Conservation (phyloP, 64 coral and sea anemone species). For the Dendronephthya gigantea region DNA sequence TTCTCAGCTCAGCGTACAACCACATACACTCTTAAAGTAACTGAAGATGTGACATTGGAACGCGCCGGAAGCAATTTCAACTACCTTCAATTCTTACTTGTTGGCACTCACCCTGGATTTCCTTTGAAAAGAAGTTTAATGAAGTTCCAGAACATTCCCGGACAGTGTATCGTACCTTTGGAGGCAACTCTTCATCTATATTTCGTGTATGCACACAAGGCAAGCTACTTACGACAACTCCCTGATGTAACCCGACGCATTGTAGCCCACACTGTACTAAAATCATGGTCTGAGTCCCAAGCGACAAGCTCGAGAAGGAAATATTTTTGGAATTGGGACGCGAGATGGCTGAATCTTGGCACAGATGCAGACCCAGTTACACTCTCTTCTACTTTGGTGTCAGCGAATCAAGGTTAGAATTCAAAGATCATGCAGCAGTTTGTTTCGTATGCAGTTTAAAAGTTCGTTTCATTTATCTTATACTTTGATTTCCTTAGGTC, state of each 20-base stretch:
- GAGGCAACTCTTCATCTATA: conserved; percentile 60
- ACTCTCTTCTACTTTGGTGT: background rate
- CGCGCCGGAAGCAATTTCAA: background rate
- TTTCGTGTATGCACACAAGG: conserved; percentile 51
- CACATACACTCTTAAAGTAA: too few species aligned
- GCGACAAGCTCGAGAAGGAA: background rate
- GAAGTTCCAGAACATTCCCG: conserved; percentile 39
- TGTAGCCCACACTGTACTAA: background rate
- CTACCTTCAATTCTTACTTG: background rate
- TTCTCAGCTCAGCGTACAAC: too few species aligned
- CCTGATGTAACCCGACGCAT: background rate
- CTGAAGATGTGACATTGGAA: conserved; percentile 38
- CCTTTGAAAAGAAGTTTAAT: conserved; percentile 43
- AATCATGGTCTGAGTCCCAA: conserved; percentile 15
- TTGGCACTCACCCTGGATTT: background rate
- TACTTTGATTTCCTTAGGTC: too few species aligned
- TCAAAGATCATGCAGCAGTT: background rate
- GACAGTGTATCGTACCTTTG: background rate
- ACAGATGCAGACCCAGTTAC: background rate
- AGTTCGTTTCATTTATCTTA: too few species aligned
- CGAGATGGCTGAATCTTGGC: background rate
- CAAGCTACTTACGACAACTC: background rate
- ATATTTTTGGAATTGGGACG: background rate
- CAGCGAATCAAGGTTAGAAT: background rate
- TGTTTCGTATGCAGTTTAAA: too few species aligned